Evolutionary conservation across 2,797 vertebrate genomes (phyloP).

Genomic region (Steatocranus sp.): DNA sequence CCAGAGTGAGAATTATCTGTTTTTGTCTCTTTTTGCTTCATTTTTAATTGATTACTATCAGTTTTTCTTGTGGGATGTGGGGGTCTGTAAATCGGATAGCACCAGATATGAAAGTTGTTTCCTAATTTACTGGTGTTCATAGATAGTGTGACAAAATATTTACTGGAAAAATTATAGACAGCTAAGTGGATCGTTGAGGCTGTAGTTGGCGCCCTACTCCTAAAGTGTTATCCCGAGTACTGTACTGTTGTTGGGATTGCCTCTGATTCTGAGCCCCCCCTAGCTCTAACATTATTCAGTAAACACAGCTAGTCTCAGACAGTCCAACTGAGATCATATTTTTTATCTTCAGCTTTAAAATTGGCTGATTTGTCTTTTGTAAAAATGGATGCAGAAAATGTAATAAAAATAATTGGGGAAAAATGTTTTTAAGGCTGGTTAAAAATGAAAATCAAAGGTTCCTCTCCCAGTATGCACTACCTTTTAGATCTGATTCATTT

Average conservation of each 20-base stretch:
- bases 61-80: neutral
- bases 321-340: neutral
- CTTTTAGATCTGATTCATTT: neutral
- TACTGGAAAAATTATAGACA: neutral
- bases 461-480: neutral
- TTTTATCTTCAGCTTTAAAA: neutral
- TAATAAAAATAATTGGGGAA: too few species aligned
- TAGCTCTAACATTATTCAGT: neutral
- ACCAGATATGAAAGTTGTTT: neutral
- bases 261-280: neutral
- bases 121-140: neutral
- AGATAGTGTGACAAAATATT: neutral
- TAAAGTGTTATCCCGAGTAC: neutral
- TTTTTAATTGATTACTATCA: neutral
- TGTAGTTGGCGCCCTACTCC: neutral
- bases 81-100: accelerated
- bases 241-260: accelerated
- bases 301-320: neutral
- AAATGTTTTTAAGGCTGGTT: neutral
- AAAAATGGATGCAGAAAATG: too few species aligned
- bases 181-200: neutral
- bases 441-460: neutral
- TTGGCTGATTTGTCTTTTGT: too few species aligned
- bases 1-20: neutral
- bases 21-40: neutral